These are phyloP conservation scores for Cynaeus angustus DNA, from an alignment of 2,888 invertebrate genomes.

Conservation along the genomic window DNA sequence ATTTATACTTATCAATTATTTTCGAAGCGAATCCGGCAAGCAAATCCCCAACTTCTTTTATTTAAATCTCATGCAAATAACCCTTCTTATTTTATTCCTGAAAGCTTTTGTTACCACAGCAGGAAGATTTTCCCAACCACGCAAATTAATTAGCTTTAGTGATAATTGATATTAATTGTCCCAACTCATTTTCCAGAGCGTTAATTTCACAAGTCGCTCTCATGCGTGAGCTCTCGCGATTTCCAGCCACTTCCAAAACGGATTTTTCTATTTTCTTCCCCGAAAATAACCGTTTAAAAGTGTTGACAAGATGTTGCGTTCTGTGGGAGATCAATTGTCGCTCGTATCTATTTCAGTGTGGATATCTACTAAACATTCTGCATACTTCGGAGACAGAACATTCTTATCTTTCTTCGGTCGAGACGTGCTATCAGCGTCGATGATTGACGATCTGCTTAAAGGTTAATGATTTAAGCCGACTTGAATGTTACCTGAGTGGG, in stretches of 20 bases:
- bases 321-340: constrained; percentile 57
- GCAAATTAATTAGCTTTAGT: constrained; percentile 49
- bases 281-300: constrained; percentile 37
- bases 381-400: constrained; percentile 29
- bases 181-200: constrained; percentile 65
- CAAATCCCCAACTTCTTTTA: constrained; percentile 12
- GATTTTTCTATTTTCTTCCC: constrained; percentile 2
- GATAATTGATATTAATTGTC: constrained; percentile 69
- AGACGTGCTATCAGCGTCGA: constrained; percentile 16
- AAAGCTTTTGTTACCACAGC: constrained; percentile 56
- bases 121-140: constrained; percentile 46
- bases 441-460: constrained; percentile 34
- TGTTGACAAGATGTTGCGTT: constrained; percentile 44
- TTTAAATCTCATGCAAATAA: constrained; percentile 15
- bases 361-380: constrained; percentile 40
- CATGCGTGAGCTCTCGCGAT: constrained; percentile 32
- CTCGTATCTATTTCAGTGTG: constrained; percentile 53
- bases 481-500: constrained; percentile 7
- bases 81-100: constrained; percentile 27
- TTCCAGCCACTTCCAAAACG: constrained; percentile 4
- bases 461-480: constrained; percentile 9
- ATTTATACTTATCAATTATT: constrained; percentile 21
- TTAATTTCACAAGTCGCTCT: constrained; percentile 56
- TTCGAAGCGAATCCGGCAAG: neutral
- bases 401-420: constrained; percentile 32